phyloP scores from a whole-genome alignment of 2,113 vertebrate species.

The Corythaixoides concolor region DNA sequence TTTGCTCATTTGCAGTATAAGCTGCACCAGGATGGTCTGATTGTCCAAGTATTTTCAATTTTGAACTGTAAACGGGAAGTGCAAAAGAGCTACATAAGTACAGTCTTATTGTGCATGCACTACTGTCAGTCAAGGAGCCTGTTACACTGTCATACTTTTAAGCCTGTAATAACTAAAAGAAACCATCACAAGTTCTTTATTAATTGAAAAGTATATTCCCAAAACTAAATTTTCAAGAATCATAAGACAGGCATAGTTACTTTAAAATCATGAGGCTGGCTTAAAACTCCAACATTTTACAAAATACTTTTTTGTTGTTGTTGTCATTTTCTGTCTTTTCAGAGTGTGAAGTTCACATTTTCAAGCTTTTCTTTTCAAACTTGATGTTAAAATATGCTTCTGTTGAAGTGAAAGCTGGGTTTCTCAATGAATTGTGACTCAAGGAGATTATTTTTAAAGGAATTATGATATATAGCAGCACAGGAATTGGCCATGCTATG shows the following conservation, averaged over 20 bases:
- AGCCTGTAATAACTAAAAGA: neutral
- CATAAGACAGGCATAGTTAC: neutral
- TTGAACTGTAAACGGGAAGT: neutral
- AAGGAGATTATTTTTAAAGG: neutral
- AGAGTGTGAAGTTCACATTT: neutral
- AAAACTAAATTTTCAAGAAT: neutral
- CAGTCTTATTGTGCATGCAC: neutral
- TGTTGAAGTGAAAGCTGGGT: neutral
- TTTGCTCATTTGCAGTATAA: neutral
- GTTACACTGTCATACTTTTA: neutral
- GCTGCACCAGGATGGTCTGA: neutral
- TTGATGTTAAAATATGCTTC: neutral
- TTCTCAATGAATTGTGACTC: neutral
- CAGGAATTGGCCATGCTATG: neutral
- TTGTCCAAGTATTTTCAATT: slow-evolving; percentile 1
- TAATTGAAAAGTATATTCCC: neutral
- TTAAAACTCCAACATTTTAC: neutral
- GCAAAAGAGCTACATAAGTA: neutral
- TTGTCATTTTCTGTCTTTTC: neutral
- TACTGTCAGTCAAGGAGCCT: neutral
- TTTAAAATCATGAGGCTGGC: neutral
- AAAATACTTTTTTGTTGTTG: neutral
- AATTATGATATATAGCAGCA: neutral
- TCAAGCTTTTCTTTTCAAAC: neutral
- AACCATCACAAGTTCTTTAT: neutral